A percentile compares a stretch with the other conserved stretches of the same genome.
Conservation (phyloP, 2,113 vertebrate species). For the Lepus americanus region DNA sequence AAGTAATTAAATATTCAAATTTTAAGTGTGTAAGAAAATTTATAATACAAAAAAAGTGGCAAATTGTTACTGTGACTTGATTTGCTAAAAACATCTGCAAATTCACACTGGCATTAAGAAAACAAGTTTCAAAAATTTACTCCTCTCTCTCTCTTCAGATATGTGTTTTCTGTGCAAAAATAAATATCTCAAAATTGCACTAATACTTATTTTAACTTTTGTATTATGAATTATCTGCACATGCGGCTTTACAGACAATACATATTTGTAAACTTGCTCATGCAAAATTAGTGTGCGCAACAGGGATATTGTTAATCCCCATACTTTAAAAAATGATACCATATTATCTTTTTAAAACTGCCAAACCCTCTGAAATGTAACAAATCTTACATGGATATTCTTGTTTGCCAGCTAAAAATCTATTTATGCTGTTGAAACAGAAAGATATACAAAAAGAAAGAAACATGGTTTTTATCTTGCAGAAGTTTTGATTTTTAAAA, state of each 20-base stretch:
- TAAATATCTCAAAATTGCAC: slow-evolving; percentile 86
- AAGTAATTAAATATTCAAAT: slow-evolving; percentile 72
- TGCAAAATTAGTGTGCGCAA: slow-evolving; percentile 90
- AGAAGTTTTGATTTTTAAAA: slow-evolving; percentile 82
- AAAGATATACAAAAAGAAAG: slow-evolving; percentile 85
- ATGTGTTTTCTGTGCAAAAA: slow-evolving; percentile 81
- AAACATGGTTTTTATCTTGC: slow-evolving; percentile 84
- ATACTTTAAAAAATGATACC: slow-evolving; percentile 84
- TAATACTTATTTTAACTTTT: slow-evolving; percentile 86
- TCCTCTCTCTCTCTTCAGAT: slow-evolving; percentile 71
- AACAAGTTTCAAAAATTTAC: slow-evolving; percentile 79
- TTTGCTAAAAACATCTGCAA: slow-evolving; percentile 74
- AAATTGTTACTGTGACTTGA: slow-evolving; percentile 76
- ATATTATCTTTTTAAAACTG: slow-evolving; percentile 82
- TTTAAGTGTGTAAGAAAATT: slow-evolving; percentile 79
- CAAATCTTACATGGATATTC: slow-evolving; percentile 86
- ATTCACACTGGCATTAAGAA: slow-evolving; percentile 79
- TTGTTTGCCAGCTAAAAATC: slow-evolving; percentile 86
- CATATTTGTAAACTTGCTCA: slow-evolving; percentile 91
- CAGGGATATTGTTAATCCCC: slow-evolving; percentile 83
- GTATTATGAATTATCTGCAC: slow-evolving; percentile 88
- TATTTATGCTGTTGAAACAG: slow-evolving; percentile 88
- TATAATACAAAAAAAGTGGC: slow-evolving; percentile 76
- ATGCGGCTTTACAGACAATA: slow-evolving; percentile 90
- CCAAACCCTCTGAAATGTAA: slow-evolving; percentile 84